Evolutionary conservation across 2,113 vertebrate species (phyloP).

Genomic region (Aegotheles bennettii): DNA sequence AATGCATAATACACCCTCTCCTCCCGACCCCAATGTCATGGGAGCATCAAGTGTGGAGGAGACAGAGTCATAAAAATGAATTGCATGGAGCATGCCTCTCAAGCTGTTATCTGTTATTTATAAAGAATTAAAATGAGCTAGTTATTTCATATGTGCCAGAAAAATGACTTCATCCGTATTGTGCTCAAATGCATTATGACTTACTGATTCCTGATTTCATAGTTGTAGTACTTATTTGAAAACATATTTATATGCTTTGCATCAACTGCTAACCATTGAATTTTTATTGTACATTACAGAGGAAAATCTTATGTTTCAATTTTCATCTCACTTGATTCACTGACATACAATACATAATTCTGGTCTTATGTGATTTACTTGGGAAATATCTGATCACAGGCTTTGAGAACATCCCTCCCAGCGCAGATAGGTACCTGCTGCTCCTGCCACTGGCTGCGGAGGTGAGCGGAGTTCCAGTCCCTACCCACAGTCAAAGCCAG

Average conservation of each 20-base stretch:
- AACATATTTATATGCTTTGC: conserved; percentile 57
- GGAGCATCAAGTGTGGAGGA: not conserved
- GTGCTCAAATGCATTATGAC: conserved; percentile 15
- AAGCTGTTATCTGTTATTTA: conserved; percentile 55
- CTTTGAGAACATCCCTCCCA: not conserved
- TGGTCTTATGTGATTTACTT: not conserved
- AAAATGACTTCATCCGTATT: conserved; percentile 27
- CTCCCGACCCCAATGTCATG: not conserved
- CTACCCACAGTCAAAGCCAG: too few species aligned
- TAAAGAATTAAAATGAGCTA: conserved; percentile 56
- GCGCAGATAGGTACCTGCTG: rapidly evolving
- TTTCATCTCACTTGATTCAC: conserved; percentile 22
- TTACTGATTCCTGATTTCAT: conserved; percentile 41
- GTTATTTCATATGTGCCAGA: conserved; percentile 34
- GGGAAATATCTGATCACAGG: not conserved
- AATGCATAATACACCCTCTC: not conserved
- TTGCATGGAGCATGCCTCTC: not conserved
- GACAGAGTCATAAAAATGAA: conserved; percentile 28
- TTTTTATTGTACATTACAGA: conserved; percentile 63
- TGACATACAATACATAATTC: not conserved
- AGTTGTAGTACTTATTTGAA: conserved; percentile 53
- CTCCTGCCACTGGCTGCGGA: rapidly evolving
- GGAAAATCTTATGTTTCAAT: conserved; percentile 24
- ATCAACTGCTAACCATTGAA: conserved; percentile 47
- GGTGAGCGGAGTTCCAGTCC: not conserved